Conservation (phyloP, 2,888 invertebrate genomes). For the Habrosyne pyritoides region DNA sequence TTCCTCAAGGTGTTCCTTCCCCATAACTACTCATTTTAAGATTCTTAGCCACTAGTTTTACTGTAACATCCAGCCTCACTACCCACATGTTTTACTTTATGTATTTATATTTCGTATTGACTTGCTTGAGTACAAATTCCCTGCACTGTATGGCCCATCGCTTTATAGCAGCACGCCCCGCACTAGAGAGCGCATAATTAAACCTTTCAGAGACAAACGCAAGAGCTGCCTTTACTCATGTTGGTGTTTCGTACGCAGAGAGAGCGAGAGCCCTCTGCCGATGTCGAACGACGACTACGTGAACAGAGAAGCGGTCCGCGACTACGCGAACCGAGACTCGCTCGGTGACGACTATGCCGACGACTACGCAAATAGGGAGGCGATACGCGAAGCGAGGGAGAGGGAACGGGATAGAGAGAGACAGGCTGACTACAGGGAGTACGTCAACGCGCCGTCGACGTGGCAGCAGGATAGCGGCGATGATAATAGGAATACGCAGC, state of each 20-base stretch:
- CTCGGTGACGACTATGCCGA: constrained; percentile 77
- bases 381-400: constrained; percentile 76
- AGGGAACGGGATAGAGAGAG: constrained; percentile 65
- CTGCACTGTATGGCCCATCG: neutral
- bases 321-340: constrained; percentile 76
- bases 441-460: constrained; percentile 75
- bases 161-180: constrained; percentile 45
- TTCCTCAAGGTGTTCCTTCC: too few species aligned
- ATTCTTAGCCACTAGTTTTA: too few species aligned
- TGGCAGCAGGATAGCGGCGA: constrained; percentile 68
- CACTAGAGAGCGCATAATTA: constrained; percentile 57
- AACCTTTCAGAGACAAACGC: constrained; percentile 65
- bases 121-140: neutral
- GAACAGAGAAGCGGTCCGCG: constrained; percentile 72
- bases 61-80: too few species aligned
- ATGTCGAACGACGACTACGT: constrained; percentile 75
- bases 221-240: constrained; percentile 76
- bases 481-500: constrained; percentile 73
- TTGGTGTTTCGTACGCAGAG: constrained; percentile 81
- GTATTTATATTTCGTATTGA: neutral
- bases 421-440: constrained; percentile 75
- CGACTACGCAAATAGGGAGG: constrained; percentile 79
- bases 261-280: constrained; percentile 76
- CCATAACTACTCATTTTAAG: too few species aligned
- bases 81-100: neutral